Evolutionary conservation across 2,113 vertebrate species (phyloP), one percentile per base, ranked within the genome.

Genomic region (Larimichthys crocea): DNA sequence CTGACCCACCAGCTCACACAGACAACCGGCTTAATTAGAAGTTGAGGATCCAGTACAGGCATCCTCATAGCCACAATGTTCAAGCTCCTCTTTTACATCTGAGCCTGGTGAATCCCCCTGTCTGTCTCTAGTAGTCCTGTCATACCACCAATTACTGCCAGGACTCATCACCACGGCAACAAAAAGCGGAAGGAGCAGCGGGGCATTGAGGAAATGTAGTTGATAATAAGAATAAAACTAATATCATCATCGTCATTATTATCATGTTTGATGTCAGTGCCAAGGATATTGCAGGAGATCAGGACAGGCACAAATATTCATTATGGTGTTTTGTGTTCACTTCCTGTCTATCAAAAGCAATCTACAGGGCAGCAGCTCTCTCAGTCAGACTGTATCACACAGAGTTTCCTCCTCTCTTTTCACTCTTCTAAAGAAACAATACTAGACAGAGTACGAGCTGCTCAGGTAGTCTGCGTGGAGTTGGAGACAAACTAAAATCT

Each of bases 111-210:
- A 89, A 86, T 84, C 78, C 81, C 35, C 76, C 76, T 76, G 74
- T 82, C 81, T 67, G 72, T 86, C 82, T 92, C 75, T 52, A 16
- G 65, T 46, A 14, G 72, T 50, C 66, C 80, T 82, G 90, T 88
- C 88, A 87, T 59, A 65, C 42, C 65, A 67, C 74, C 72, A 82
- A 90, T 85, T 87, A 77, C 80, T 81, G 83, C 72, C 59, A 81
- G 84, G 63, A 84, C 80, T 83, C 74, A 88, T 93, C 84, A 75
- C 91, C 88, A 93, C n/a, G 74, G 92, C 87, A 92, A 92, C 90
- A 67, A 84, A 86, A 84, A 81, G 81, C 35, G n/a, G 26, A 29
- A 31, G 20, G 65, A 83, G 64, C 64, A 71, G 66, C 10, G 42
- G 46, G 46, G 46, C 55, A 66, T 56, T 35, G 60, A 77, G 55